Conservation (phyloP, 2,888 invertebrate species). For the Xylota sylvarum region DNA sequence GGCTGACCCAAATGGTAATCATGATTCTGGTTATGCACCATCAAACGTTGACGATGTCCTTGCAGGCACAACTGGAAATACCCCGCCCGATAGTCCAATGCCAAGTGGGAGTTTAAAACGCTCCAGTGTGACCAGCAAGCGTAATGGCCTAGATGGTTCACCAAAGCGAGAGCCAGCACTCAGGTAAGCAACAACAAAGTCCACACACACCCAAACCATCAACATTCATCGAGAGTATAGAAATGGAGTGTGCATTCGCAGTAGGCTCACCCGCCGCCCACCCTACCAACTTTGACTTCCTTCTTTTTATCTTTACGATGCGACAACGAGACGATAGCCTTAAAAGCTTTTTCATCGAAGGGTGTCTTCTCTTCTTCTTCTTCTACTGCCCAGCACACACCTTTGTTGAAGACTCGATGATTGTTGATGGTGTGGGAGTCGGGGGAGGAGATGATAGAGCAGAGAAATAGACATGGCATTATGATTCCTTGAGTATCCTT, state of each 20-base stretch:
- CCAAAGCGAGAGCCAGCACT: constrained; percentile 84
- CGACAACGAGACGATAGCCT: not conserved
- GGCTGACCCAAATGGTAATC: constrained; percentile 92
- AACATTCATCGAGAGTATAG: constrained; percentile 30
- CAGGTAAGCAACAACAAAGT: constrained; percentile 80
- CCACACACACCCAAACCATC: not conserved
- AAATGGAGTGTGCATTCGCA: constrained; percentile 25
- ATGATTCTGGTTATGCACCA: constrained; percentile 93
- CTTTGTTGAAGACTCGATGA: not conserved
- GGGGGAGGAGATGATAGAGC: not conserved
- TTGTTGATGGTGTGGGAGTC: not conserved
- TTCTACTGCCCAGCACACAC: not conserved
- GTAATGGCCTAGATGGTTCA: constrained; percentile 83
- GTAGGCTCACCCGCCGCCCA: not conserved
- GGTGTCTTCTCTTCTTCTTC: not conserved
- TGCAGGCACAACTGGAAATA: constrained; percentile 86
- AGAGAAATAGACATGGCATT: not conserved
- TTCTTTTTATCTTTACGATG: constrained; percentile 12
- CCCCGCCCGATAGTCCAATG: constrained; percentile 86
- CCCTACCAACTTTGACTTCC: too few species aligned
- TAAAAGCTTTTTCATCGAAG: constrained; percentile 13
- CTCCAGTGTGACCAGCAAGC: constrained; percentile 82
- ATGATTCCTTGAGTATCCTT: constrained; percentile 21
- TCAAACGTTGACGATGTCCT: constrained; percentile 86
- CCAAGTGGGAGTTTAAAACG: constrained; percentile 83